These are phyloP conservation scores for Tethea ocularis DNA, from an alignment of 2,888 invertebrate genomes.

Conservation along the genomic window DNA sequence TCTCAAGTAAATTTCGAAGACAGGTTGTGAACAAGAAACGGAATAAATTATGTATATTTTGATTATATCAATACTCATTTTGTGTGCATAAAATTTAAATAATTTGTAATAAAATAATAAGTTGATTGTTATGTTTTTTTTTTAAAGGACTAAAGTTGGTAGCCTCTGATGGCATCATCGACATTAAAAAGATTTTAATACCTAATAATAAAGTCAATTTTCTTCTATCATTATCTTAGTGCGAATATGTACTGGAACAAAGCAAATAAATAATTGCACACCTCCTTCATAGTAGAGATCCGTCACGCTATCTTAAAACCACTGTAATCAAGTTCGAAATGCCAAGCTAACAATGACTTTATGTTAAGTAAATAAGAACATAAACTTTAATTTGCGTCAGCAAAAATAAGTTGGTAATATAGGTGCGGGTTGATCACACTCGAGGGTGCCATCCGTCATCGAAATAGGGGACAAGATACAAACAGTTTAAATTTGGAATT, in stretches of 20 bases:
- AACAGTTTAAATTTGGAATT: constrained; percentile 76
- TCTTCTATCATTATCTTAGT: not conserved
- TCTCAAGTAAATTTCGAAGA: too few relatives aligned
- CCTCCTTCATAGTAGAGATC: constrained; percentile 48
- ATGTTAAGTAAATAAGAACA: constrained; percentile 1
- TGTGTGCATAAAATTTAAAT: too few relatives aligned
- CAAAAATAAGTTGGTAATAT: constrained; percentile 23
- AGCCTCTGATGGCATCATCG: too few relatives aligned
- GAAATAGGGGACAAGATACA: constrained; percentile 46
- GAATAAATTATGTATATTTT: too few relatives aligned
- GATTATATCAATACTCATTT: too few relatives aligned
- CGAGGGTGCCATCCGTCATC: constrained; percentile 73
- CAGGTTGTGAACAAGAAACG: too few relatives aligned
- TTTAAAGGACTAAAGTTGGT: too few relatives aligned
- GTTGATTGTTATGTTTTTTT: too few relatives aligned
- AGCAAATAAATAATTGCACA: constrained; percentile 52
- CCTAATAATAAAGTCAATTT: not conserved
- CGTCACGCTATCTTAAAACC: constrained; percentile 44
- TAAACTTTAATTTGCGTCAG: not conserved
- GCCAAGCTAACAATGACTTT: not conserved
- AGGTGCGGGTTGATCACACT: constrained; percentile 64
- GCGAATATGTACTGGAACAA: not conserved
- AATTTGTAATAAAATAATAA: too few relatives aligned
- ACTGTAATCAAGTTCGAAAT: not conserved
- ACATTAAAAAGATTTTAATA: too few relatives aligned